Base-by-base conservation (phyloP, 92 coral and sea anemone species). In the Montipora capitata region DNA sequence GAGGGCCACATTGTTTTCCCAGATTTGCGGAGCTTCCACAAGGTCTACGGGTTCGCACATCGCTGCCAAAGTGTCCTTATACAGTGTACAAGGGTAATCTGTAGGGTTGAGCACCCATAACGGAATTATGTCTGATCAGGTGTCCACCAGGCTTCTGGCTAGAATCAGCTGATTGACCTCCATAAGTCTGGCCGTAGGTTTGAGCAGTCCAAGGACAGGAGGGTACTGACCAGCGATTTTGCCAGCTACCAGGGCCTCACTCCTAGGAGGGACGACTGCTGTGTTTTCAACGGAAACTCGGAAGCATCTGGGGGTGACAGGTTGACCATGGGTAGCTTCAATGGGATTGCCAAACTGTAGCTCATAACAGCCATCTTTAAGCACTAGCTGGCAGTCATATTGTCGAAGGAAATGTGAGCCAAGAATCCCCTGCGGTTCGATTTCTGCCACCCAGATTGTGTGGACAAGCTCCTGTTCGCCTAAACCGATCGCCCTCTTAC, bases 1-100 rank as follows among this genome's bases (percentile, higher is more conserved):
- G 76, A 66, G 10, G 1, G 70, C 87, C 44, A 74, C 18, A 44
- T 10, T 74, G 78, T 7, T 64, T 62, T 83, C 76, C 73, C 72
- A 35, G 80, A 27, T 83, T 51, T 81, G 65, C 7, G 72, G 67
- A 57, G 42, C 78, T 10, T 61, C 70, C 38, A 75, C 79, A 82
- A 66, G 40, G 66, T 82, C 56, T 51, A 57, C 91, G 13, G 88
- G 94, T 62, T 91, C 90, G 13, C 92, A 92, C 58, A 74, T 74
- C 69, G 95, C 95, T 20, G 92, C 91, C 17, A 89, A 67, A 14
- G 87, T 80, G 85, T 85, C 83, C 85, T 69, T 76, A 49, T 76
- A 89, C 72, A 85, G 59, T 45, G 76, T 86, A 10, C 74, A 65
- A 40, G 91, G 87, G 12, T 49, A 65, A 48, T 89, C 89, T 3